A percentile compares a stretch with the other conserved stretches of the same genome.
Conservation (phyloP, 2,113 vertebrate species). For the Atherinomorus stipes region DNA sequence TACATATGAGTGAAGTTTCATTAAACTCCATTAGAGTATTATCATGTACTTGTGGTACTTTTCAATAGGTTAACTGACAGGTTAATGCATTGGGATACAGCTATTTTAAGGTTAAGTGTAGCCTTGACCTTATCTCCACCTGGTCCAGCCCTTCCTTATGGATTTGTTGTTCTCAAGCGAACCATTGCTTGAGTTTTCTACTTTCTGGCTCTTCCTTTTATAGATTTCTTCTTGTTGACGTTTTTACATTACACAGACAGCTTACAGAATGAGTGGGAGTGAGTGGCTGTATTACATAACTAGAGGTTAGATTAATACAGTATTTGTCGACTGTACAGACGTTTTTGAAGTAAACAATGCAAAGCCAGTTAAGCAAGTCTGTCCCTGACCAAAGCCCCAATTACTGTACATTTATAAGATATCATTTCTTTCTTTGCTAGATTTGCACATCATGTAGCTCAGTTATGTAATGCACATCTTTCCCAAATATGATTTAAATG, state of each 20-base stretch:
- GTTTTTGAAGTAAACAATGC: neutral
- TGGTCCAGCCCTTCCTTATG: constrained; percentile 46
- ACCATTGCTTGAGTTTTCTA: constrained; percentile 34
- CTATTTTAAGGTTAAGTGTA: constrained; percentile 59
- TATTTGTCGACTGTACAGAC: constrained; percentile 9
- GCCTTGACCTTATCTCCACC: constrained; percentile 52
- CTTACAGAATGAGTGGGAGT: constrained; percentile 51
- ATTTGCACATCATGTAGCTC: neutral
- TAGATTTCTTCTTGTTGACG: constrained; percentile 46
- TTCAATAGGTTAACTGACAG: constrained; percentile 58
- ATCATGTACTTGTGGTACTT: constrained; percentile 38
- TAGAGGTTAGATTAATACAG: constrained; percentile 13
- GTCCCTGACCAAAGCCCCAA: constrained; percentile 3
- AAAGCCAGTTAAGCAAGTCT: neutral
- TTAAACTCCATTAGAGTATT: constrained; percentile 43
- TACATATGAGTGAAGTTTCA: constrained; percentile 25
- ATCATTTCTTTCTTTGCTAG: neutral
- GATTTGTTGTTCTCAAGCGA: constrained; percentile 55
- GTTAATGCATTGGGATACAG: constrained; percentile 58
- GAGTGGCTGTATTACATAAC: constrained; percentile 48
- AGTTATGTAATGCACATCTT: neutral
- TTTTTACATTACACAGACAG: constrained; percentile 17
- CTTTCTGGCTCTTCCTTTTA: constrained; percentile 29
- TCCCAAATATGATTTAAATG: constrained; percentile 16
- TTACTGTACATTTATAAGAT: constrained; percentile 13